Base-by-base conservation (phyloP, 2,113 vertebrate genomes). In the Albula glossodonta region DNA sequence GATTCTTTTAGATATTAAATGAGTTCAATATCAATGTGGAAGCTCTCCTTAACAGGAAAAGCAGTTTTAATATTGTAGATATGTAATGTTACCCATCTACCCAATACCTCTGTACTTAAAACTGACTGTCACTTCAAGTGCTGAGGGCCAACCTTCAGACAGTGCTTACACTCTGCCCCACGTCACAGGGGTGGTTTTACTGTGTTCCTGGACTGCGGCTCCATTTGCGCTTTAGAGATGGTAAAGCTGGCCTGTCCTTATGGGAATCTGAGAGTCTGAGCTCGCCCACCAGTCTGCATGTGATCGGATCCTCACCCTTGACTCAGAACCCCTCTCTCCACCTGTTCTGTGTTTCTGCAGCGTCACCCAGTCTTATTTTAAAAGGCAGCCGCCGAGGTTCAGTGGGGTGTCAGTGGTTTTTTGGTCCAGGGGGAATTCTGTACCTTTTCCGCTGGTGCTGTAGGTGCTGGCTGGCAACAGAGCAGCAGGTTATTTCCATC, bases 401-500 rank as follows among this genome's bases (percentile, higher is more conserved):
- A 66, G 51, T 70, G 53, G 13, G 19, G 56, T 77, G 50, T 51
- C 80, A 81, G 50, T 51, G 51, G 80, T 87, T 82, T 89, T 87
- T 77, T 83, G 86, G 77, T 80, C 53, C 19, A 5, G 80, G 31
- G 52, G 57, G 66, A 19, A 80, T 84, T 63, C 22, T 52, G 48
- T 82, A 31, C 49, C 17, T 87, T 83, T 74, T 63, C 84, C 63
- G 82, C 53, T 81, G 85, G 87, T 88, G 87, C 83, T 88, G 57
- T 41, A 91, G 87, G 87, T 86, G 56, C 83, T 79, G 81, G 50
- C 81, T 86, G 80, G 78, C 51, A 80, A 87, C 77, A 78, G 78
- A 56, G 51, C 84, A 51, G 86, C 60, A 49, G 77, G 86, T 83
- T 90, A 91, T 91, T 91, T 89, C 87, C 85, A 88, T 89, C 83